Conservation (phyloP, 2,888 invertebrate species). For the Apotomis capreana region DNA sequence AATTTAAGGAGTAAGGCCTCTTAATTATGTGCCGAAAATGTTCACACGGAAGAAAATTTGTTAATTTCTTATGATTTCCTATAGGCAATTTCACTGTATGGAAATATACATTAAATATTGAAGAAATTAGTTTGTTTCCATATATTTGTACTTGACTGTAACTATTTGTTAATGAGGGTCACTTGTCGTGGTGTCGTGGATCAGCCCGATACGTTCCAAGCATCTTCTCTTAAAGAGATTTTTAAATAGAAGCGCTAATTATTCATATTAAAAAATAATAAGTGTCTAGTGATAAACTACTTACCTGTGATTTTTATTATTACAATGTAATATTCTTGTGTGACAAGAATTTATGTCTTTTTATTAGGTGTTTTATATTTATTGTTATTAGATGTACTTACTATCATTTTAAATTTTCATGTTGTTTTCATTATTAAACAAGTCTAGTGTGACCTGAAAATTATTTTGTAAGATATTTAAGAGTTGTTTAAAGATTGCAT, state of each 20-base stretch:
- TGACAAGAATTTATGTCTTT: constrained; percentile 67
- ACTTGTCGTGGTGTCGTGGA: not conserved
- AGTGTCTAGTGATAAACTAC: constrained; percentile 71
- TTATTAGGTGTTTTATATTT: constrained; percentile 57
- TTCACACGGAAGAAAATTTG: too few species aligned
- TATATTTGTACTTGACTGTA: not conserved
- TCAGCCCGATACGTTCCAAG: constrained; percentile 7
- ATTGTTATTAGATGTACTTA: constrained; percentile 42
- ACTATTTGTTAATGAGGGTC: not conserved
- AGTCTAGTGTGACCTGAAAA: constrained; percentile 22
- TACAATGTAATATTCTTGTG: constrained; percentile 68
- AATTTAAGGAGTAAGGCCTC: too few species aligned
- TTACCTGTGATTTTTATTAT: constrained; percentile 79
- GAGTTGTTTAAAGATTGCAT: not conserved
- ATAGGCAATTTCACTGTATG: too few species aligned
- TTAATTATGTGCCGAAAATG: too few species aligned
- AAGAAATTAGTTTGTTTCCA: too few species aligned
- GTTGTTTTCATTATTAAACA: constrained; percentile 11
- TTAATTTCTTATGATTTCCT: too few species aligned
- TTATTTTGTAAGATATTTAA: constrained; percentile 1
- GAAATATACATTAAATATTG: too few species aligned
- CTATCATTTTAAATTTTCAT: constrained; percentile 6
- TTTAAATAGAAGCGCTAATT: constrained; percentile 43
- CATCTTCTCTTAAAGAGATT: constrained; percentile 38
- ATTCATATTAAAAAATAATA: constrained; percentile 49